Percentiles rank a stretch among this genome's conserved stretches.
Evolutionary conservation across 2,113 vertebrate species (phyloP).

Genomic region (Pseudorectes ferrugineus): DNA sequence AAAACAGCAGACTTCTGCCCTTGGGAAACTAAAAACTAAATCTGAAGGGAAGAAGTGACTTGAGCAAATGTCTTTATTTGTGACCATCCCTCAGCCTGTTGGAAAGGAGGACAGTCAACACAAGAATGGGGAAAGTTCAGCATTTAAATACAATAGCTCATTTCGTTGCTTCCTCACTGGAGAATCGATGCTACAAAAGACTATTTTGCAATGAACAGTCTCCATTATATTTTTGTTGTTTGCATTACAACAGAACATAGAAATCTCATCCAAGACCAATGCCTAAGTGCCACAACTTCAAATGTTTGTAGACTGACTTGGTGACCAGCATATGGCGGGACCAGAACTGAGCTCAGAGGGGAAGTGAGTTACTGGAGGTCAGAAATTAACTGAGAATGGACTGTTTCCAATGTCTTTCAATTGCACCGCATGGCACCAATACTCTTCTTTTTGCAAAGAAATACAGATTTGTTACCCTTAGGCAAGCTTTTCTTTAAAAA

Average conservation of each 20-base stretch:
- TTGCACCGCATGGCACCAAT: neutral
- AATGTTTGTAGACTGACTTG: neutral
- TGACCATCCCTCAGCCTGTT: neutral
- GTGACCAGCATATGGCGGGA: constrained; percentile 22
- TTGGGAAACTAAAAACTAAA: constrained; percentile 43
- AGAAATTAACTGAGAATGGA: neutral
- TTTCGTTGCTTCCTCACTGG: constrained; percentile 36
- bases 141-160: constrained; percentile 51
- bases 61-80: constrained; percentile 43
- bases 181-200: constrained; percentile 33
- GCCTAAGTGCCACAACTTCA: neutral
- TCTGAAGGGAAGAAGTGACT: neutral
- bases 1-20: constrained; percentile 43
- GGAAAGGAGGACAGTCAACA: neutral
- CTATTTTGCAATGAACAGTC: constrained; percentile 41
- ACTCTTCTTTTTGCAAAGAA: neutral
- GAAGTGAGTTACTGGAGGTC: constrained; percentile 21
- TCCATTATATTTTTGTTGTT: constrained; percentile 42
- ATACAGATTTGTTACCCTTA: neutral
- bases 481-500: neutral
- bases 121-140: constrained; percentile 42
- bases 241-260: constrained; percentile 49
- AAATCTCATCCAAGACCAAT: constrained; percentile 18
- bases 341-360: constrained; percentile 8
- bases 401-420: neutral